Base-by-base conservation (phyloP, 2,888 invertebrate species). In the Cryptophagus acutangulus region DNA sequence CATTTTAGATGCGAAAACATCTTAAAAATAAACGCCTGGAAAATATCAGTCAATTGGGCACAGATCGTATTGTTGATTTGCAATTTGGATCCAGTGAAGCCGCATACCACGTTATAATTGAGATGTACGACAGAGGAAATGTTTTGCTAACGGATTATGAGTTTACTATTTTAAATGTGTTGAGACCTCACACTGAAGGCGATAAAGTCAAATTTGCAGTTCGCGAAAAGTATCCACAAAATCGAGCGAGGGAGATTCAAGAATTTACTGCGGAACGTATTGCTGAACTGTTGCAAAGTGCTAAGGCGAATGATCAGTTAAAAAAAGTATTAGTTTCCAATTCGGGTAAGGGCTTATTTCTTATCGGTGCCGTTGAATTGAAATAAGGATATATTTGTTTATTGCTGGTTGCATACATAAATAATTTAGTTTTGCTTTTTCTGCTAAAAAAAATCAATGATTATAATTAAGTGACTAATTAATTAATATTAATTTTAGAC, bases 71-170 rank as follows among this genome's bases (percentile, higher is more conserved):
- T 33, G 79, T 99, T 9, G 89, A 95, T 69, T 71, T 99, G 34
- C 91, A 95, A 69, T 99, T 99, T 72, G 99, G 99, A 8, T 82
- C 80, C 2, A 85, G 87, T 0, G 93, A 94, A 63, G 92, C 90
- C 1, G 88, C 94, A 0, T 94, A 94, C 70, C 97, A 99, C 67
- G 75, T 99, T 0, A 87, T 99, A 54, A 65, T 99, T 38, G 99
- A 99, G 67, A 68, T 99, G 14, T 99, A 95, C 61, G 97, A 97
- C 70, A 74, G 90, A 56, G 96, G 99, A 38, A 99, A 99, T 68
- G 84, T 99, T 10, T 78, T 97, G 38, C 75, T 99, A 2, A 93
- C 96, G 0, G 99, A 99, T 72, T 75, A 79, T 61, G 82, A 93
- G 53, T 83, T 87, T 74, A 86, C 78, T 0, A 99, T 96, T 58